phyloP scores from a whole-genome alignment of 2,797 vertebrate genomes.

The Girardinus metallicus region DNA sequence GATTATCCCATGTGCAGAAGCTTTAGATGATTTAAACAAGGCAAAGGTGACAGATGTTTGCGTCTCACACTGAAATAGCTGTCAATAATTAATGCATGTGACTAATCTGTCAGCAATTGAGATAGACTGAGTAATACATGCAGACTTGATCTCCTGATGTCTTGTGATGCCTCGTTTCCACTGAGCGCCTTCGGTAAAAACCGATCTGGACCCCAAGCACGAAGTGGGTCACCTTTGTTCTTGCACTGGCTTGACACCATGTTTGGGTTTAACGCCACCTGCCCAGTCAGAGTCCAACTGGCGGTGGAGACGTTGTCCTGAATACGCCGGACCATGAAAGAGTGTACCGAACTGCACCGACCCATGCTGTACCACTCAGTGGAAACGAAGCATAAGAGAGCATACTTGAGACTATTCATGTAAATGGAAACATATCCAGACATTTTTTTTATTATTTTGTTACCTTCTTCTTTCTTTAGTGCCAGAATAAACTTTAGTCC shows the following conservation, averaged over 20 bases:
- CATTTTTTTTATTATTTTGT: neutral
- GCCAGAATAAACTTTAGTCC: neutral
- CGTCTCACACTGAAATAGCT: slow-evolving; percentile 97
- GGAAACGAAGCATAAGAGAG: neutral
- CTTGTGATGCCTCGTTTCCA: neutral
- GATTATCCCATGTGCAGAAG: slow-evolving; percentile 91
- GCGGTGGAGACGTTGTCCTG: neutral
- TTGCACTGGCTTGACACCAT: neutral
- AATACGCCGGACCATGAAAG: neutral
- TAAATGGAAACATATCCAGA: neutral
- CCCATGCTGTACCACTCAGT: neutral
- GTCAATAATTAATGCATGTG: slow-evolving; percentile 99
- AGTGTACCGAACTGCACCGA: neutral
- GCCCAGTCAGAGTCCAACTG: neutral
- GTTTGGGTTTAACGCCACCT: neutral
- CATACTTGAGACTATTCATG: neutral
- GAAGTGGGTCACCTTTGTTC: neutral
- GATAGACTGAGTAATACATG: slow-evolving; percentile 81
- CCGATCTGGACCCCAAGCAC: neutral
- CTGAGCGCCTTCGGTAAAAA: slow-evolving; percentile 9
- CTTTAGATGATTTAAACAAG: slow-evolving; percentile 98
- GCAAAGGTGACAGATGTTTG: slow-evolving; percentile 93
- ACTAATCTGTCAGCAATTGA: slow-evolving; percentile 95
- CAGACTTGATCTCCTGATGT: slow-evolving; percentile 54
- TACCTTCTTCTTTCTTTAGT: neutral